These are phyloP conservation scores for Ceratosolen solmsi DNA, from an alignment of 1,140 invertebrate species.

Conservation along the genomic window DNA sequence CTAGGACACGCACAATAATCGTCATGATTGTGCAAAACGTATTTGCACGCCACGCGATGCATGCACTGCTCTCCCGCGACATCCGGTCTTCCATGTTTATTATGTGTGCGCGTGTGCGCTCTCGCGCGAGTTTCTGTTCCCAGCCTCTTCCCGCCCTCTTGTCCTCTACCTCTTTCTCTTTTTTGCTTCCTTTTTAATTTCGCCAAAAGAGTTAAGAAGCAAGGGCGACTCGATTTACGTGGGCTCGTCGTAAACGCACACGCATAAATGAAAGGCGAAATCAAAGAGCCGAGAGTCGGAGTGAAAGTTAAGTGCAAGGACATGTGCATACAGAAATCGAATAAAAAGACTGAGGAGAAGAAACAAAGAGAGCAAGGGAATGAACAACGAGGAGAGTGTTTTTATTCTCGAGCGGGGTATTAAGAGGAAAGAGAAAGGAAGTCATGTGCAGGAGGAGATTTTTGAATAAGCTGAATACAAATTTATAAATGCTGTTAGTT, in stretches of 20 bases:
- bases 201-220: constrained; percentile 43
- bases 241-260: constrained; percentile 6
- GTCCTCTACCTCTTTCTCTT: background rate
- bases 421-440: constrained; percentile 44
- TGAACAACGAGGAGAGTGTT: constrained; percentile 47
- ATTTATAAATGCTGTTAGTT: constrained; percentile 15
- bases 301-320: constrained; percentile 52
- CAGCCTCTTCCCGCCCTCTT: background rate
- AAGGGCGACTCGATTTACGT: constrained; percentile 21
- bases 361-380: constrained; percentile 52
- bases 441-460: constrained; percentile 18
- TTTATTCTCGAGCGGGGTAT: constrained; percentile 49
- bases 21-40: background rate
- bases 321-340: constrained; percentile 33
- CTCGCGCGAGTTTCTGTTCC: background rate
- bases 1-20: background rate
- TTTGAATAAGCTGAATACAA: constrained; percentile 20
- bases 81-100: constrained; percentile 28
- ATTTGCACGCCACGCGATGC: constrained; percentile 12
- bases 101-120: no score
- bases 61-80: constrained; percentile 24
- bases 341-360: constrained; percentile 38
- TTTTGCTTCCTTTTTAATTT: constrained; percentile 25
- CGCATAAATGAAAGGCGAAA: constrained; percentile 35
- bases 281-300: constrained; percentile 29